A percentile compares a stretch with the other conserved stretches of the same genome.
Conservation (phyloP, 2,797 vertebrate species). For the Catharus ustulatus region DNA sequence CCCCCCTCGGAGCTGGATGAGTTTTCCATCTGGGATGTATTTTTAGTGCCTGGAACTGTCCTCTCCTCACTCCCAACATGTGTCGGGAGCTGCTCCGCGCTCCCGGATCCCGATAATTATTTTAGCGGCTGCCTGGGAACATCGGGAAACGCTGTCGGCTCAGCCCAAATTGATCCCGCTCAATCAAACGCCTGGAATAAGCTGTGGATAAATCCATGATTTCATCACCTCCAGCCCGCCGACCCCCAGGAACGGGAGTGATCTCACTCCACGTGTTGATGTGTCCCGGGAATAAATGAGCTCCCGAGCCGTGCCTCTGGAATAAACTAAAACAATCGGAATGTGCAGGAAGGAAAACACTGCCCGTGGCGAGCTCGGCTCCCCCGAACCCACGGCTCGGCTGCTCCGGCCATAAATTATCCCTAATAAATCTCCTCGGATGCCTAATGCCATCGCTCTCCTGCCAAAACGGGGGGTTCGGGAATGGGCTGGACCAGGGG, state of each 20-base stretch:
- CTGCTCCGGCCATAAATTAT: conserved; percentile 84
- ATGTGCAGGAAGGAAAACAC: conserved; percentile 85
- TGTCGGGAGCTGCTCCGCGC: conserved; percentile 73
- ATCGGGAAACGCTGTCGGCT: neutral
- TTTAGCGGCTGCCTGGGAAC: conserved; percentile 80
- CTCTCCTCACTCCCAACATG: conserved; percentile 70
- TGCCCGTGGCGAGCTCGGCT: conserved; percentile 76
- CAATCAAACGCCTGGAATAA: conserved; percentile 80
- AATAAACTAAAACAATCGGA: conserved; percentile 89
- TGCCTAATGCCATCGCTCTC: conserved; percentile 76
- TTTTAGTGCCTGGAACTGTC: conserved; percentile 67
- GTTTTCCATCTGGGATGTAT: conserved; percentile 80
- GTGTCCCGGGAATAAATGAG: conserved; percentile 86
- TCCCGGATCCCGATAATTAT: conserved; percentile 74
- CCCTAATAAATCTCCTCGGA: conserved; percentile 83
- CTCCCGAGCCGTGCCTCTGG: conserved; percentile 88
- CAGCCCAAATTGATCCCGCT: conserved; percentile 78
- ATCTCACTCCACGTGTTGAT: conserved; percentile 85
- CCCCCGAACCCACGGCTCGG: conserved; percentile 74
- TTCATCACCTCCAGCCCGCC: conserved; percentile 81
- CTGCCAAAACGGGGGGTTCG: conserved; percentile 73
- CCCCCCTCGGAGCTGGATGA: conserved; percentile 61
- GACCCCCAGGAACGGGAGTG: conserved; percentile 74
- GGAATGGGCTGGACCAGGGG: conserved; percentile 58
- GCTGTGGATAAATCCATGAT: conserved; percentile 85